A percentile compares a stretch with the other conserved stretches of the same genome.
Evolutionary conservation across 2,113 vertebrate species (phyloP).

Genomic region (human): GRCh38 chr5:37171501-37172000

Average conservation of each 20-base stretch:
- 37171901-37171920: not conserved
- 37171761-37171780: too few relatives aligned
- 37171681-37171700: not conserved
- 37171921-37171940: not conserved
- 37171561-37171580: not conserved
- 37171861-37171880: not conserved
- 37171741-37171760: not conserved
- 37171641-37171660: not conserved
- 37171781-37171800: too few relatives aligned
- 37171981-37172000: not conserved
- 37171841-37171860: not conserved
- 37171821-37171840: not conserved
- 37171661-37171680: not conserved
- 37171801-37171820: not conserved
- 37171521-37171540: not conserved
- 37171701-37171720: not conserved
- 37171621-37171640: not conserved
- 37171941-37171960: not conserved
- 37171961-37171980: too few relatives aligned
- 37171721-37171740: not conserved
- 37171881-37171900: not conserved
- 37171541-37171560: not conserved
- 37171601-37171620: not conserved
- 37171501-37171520: not conserved
- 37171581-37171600: not conserved